Base-by-base conservation (phyloP, 2,888 invertebrate species). In the Agrotis clavis region DNA sequence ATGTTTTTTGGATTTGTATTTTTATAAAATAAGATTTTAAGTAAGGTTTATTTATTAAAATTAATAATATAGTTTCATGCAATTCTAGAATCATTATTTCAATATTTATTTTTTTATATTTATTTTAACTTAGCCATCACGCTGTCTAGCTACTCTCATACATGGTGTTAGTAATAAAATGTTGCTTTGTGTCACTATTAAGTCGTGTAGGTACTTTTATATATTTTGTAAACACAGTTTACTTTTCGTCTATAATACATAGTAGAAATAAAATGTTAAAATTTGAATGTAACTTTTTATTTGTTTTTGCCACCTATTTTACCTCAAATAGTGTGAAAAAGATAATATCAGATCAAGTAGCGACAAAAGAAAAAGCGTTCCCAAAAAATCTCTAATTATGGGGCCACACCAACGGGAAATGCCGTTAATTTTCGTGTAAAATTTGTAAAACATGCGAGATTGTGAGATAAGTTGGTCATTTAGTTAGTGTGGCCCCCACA, bases 241-340 rank as follows among this genome's bases (percentile, higher is more conserved):
- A 64, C 54, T 13, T 68, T 72, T 73, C 61, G 53, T 65, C 67
- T 78, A 57, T 78, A 77, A 66, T 63, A 72, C 53, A 72, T 68
- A 69, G 45, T 78, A 77, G 74, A 69, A 78, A 78, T 78, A 78
- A 78, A 78, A 70, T 74, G 74, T 77, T 67, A 59, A 74, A 63
- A 51, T 51, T 54, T 35, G 4, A 67, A 45, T 63, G 53, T 16
- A 60, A 54, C 11, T 21, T 50, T 74, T 66, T 59, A 50, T 65
- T 73, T 54, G 47, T 50, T 67, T 67, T 72, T 13, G 16, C 6
- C 19, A 11, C 18, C 56, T 56, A 25, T 16, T 21, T 51, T 7
- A 13, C 11, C 2, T 30, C 11, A 2, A 57, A 47, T 11, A n/a
- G 21, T 69, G 25, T 14, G 2, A 14, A 45, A 45, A 65, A 25